These are phyloP conservation scores for Scaptodrosophila lebanonensis DNA, from an alignment of 1,140 invertebrate genomes.

Conservation along the genomic window DNA sequence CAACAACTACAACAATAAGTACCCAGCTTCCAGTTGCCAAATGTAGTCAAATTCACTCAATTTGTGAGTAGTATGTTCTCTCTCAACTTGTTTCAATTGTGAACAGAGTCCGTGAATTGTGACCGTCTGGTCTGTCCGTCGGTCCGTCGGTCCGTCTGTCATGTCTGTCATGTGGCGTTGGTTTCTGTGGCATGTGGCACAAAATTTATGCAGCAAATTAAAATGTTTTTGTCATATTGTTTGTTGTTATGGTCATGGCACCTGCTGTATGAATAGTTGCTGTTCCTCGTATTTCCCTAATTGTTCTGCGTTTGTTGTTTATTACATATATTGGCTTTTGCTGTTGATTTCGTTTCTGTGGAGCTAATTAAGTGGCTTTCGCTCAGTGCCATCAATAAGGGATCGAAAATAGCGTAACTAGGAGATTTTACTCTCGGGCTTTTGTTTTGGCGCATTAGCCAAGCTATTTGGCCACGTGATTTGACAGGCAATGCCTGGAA, in stretches of 20 bases:
- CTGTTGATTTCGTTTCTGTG: too few relatives aligned
- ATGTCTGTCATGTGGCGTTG: constrained; percentile 5
- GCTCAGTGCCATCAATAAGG: too few relatives aligned
- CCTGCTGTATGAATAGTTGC: constrained; percentile 5
- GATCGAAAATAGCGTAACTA: constrained; percentile 21
- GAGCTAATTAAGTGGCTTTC: too few relatives aligned
- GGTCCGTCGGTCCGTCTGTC: too few relatives aligned
- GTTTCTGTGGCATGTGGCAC: constrained; percentile 16
- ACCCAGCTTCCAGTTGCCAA: too few relatives aligned
- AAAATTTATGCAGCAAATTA: constrained; percentile 22
- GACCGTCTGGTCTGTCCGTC: too few relatives aligned
- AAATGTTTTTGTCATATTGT: constrained; percentile 11
- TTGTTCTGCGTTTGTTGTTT: neutral
- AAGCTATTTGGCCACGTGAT: constrained; percentile 52
- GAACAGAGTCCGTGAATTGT: too few relatives aligned
- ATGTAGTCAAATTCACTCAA: too few relatives aligned
- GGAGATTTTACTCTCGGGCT: constrained; percentile 13
- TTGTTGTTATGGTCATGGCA: neutral
- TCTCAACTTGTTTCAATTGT: too few relatives aligned
- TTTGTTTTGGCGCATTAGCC: constrained; percentile 19
- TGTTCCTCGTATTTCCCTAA: neutral
- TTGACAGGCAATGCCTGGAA: constrained; percentile 29
- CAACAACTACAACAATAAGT: too few relatives aligned
- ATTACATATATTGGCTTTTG: constrained; percentile 19
- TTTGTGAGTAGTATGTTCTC: too few relatives aligned